A percentile compares a stretch with the other conserved stretches of the same genome.
phyloP scores from a whole-genome alignment of 2,113 vertebrate genomes.

The Lagopus leucura region DNA sequence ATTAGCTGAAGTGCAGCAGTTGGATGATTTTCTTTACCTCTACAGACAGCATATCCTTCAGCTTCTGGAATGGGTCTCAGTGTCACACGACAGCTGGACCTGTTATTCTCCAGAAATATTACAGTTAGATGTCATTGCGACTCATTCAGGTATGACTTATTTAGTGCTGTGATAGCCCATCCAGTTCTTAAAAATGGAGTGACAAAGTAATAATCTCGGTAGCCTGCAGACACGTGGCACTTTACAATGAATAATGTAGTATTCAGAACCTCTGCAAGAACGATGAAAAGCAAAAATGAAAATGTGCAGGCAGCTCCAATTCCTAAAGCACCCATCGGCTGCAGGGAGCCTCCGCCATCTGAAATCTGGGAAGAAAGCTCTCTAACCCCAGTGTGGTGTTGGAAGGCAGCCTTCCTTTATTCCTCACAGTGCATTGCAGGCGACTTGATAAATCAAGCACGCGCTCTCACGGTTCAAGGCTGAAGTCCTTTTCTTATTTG shows the following conservation, averaged over 20 bases:
- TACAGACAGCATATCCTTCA: slow-evolving; percentile 83
- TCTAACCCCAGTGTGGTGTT: too few species aligned
- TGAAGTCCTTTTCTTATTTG: background rate
- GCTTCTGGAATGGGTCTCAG: slow-evolving; percentile 85
- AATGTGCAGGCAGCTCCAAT: background rate
- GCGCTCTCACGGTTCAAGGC: background rate
- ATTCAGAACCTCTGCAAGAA: background rate
- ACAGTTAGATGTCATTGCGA: slow-evolving; percentile 82
- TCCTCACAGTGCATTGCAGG: too few species aligned
- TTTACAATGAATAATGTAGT: background rate
- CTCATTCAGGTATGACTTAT: slow-evolving; percentile 83
- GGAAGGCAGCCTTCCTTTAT: too few species aligned
- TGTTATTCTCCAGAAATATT: slow-evolving; percentile 83
- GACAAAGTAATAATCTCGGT: background rate
- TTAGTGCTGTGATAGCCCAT: too few species aligned
- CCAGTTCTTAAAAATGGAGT: background rate
- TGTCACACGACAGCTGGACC: slow-evolving; percentile 81
- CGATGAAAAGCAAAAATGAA: background rate
- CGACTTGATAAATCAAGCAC: too few species aligned
- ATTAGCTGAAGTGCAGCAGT: slow-evolving; percentile 79
- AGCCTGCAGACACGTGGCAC: background rate
- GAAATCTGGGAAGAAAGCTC: too few species aligned
- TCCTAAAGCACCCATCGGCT: background rate
- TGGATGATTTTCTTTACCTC: slow-evolving; percentile 73
- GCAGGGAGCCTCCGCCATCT: background rate